Percentiles rank a stretch among this genome's conserved stretches.
Evolutionary conservation across 2,113 vertebrate genomes (phyloP).

Genomic region (Bubalus kerabau): DNA sequence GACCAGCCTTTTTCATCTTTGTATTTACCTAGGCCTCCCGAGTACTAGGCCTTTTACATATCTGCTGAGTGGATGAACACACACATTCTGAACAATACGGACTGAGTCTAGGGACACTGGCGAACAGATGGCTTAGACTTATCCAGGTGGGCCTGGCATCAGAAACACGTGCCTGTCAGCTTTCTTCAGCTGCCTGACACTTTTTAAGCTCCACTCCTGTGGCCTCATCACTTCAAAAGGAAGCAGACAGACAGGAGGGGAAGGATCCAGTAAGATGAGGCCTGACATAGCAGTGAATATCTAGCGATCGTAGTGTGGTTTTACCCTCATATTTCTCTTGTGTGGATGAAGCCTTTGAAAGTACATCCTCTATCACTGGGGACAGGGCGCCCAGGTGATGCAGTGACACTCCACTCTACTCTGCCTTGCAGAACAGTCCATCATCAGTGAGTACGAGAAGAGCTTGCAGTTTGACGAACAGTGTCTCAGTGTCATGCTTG

Average conservation of each 20-base stretch:
- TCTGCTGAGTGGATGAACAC: not conserved
- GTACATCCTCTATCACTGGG: not conserved
- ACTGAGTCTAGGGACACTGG: not conserved
- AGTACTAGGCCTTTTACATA: not conserved
- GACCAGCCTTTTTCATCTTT: not conserved
- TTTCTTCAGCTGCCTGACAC: not conserved
- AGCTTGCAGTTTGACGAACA: slow-evolving; percentile 88
- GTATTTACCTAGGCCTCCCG: not conserved
- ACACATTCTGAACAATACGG: not conserved
- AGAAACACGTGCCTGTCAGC: not conserved
- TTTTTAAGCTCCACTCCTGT: not conserved
- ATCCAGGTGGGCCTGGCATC: not conserved
- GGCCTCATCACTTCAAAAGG: not conserved
- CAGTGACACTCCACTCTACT: not conserved
- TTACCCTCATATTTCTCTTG: not conserved
- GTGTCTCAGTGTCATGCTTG: slow-evolving; percentile 85
- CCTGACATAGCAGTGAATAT: not conserved
- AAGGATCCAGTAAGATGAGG: not conserved
- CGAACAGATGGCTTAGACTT: not conserved
- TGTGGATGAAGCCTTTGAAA: not conserved
- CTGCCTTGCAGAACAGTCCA: slow-evolving; percentile 82
- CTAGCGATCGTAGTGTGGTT: not conserved
- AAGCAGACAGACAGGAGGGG: not conserved
- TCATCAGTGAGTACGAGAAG: slow-evolving; percentile 87
- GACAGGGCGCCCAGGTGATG: not conserved